phyloP scores from a whole-genome alignment of 2,888 invertebrate species.

The Amphiduros pacificus region DNA sequence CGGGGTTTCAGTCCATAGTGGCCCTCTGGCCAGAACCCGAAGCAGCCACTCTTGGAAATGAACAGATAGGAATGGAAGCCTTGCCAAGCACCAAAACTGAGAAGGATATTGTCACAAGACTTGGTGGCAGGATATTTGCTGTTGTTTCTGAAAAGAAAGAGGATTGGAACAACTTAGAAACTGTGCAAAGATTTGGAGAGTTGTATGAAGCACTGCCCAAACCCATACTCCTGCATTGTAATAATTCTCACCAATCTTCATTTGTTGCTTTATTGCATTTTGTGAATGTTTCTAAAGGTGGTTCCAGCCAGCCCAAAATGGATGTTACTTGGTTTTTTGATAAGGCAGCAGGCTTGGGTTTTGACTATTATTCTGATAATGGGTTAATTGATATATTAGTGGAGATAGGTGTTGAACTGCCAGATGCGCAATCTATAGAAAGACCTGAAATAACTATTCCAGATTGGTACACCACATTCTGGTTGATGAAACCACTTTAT shows the following conservation, averaged over 20 bases:
- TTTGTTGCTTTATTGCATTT: neutral
- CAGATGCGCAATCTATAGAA: no score
- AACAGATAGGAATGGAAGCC: no score
- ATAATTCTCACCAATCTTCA: neutral
- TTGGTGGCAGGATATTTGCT: neutral
- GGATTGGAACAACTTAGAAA: neutral
- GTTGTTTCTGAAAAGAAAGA: no score
- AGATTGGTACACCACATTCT: neutral
- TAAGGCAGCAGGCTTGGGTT: neutral
- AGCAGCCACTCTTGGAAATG: neutral
- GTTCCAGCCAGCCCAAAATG: neutral
- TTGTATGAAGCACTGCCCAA: neutral
- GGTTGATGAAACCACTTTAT: neutral
- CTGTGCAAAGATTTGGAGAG: neutral
- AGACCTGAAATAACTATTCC: neutral
- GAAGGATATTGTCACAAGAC: neutral
- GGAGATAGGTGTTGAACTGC: neutral
- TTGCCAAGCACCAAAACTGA: neutral
- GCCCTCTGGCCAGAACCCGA: conserved; percentile 32
- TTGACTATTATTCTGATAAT: neutral
- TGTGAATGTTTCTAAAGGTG: neutral
- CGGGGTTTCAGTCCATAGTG: conserved; percentile 44
- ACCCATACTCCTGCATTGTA: neutral
- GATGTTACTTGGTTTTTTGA: neutral
- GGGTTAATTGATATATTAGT: neutral